Base-by-base conservation (phyloP, 2,888 invertebrate species). In the Masnerella sp. region DNA sequence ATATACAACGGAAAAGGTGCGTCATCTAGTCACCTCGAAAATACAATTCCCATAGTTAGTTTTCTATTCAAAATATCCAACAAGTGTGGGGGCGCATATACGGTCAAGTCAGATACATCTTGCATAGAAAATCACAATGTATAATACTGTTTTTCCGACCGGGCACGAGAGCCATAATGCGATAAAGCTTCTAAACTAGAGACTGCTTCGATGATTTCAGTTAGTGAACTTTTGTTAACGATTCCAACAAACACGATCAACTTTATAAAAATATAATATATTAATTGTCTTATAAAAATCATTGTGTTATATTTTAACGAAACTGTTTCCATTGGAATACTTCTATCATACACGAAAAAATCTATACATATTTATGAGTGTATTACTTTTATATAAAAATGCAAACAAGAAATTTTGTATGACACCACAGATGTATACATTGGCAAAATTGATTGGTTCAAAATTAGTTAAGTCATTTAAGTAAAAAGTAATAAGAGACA, bases 101-200 rank as follows among this genome's bases (percentile, higher is more conserved):
- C 56, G 59, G 38, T 56, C 65, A 64, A 64, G 64, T 74, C 42
- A 62, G 54, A 62, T 62, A 67, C 34, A 42, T 59, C 49, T 59
- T 69, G 74, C 59, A 69, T 74, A 74, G 59, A 75, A 74, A 76
- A 76, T 76, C 76, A 76, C 76, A 76, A 71, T 64, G 59, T 74
- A 76, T 76, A 76, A 76, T 76, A 76, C 76, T 76, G 76, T 40
- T 76, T 68, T 62, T 65, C 17, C 47, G 62, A 65, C 64, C 47
- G 38, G 67, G 67, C 54, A 67, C 67, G 70, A 68, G 64, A 70
- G 68, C 58, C 42, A 54, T 49, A 38, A 58, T 12, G 18, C 47
- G 49, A 36, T 70, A 36, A 70, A 70, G 56, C 61, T 49, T 56
- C 32, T 38, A 12, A 32, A 8, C 32, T 32, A 32, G 32, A 32